Evolutionary conservation across 2,113 vertebrate species (phyloP), one percentile per base, ranked within the genome.

Genomic region (Ictalurus furcatus): DNA sequence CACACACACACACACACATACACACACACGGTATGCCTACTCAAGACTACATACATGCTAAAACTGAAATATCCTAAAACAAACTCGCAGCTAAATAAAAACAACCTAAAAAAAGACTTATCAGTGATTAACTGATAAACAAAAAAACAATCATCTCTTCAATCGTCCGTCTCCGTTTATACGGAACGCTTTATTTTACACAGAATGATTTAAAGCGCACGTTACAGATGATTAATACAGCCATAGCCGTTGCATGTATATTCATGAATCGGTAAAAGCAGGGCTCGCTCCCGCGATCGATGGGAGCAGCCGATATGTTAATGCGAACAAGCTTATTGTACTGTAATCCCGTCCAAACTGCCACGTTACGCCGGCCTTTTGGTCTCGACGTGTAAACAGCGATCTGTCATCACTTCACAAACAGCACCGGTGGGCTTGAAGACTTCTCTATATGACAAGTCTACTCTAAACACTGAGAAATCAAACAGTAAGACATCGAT

Each of bases 321-420:
- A 90, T 83, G 59, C 79, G 69, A 88, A 86, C 76, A 85, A 91
- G 88, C 90, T 54, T 30, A 73, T 78, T 84, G 88, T 30, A 73
- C 78, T 84, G 88, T 91, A 88, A 89, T 89, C 90, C 86, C 21
- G 69, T 85, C 88, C 67, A 89, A 88, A 91, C 74, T 67, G 44
- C 84, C 69, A 71, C 48, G 56, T 88, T 91, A 78, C 67, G 48
- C 79, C 65, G 74, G 84, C 83, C 86, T 90, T 85, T 4, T 52
- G 52, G 59, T 52, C n/a, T 40, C 19, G 23, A 71, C 12, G 63
- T 48, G 74, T 37, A 88, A 90, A 90, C 82, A 63, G 69, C 61
- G 44, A 88, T 88, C 76, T 73, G 81, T 74, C 88, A 84, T 79
- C 52, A 59, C 30, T 52, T 61, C 78, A 89, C 78, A 86, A 76